A percentile compares a stretch with the other conserved stretches of the same genome.
Conservation (phyloP, 1,140 invertebrate genomes). For the Camponotus pennsylvanicus region DNA sequence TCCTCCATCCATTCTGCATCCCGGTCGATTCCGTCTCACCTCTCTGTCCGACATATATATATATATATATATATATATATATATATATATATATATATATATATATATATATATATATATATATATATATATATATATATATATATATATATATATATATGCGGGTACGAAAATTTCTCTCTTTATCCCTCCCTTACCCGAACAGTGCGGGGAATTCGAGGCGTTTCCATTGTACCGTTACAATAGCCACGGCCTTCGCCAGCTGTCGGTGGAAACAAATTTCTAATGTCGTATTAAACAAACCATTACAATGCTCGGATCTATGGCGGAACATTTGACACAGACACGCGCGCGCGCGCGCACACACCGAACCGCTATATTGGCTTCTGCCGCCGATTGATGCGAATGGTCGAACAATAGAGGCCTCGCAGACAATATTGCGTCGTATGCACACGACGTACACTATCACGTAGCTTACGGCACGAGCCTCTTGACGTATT, state of each 20-base stretch:
- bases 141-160: no score
- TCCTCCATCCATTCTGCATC: conserved; percentile 58
- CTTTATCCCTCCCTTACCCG: conserved; percentile 42
- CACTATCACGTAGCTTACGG: conserved; percentile 45
- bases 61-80: conserved; percentile 8
- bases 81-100: no score
- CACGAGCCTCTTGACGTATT: conserved; percentile 75
- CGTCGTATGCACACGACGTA: conserved; percentile 56
- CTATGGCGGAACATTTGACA: conserved; percentile 73
- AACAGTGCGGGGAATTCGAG: conserved; percentile 77
- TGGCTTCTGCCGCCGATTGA: conserved; percentile 70
- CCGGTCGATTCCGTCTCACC: conserved; percentile 41
- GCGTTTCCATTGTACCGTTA: conserved; percentile 75
- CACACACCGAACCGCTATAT: conserved; percentile 58
- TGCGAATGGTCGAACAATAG: conserved; percentile 71
- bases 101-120: not conserved
- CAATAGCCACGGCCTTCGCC: conserved; percentile 71
- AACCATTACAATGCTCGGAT: conserved; percentile 75
- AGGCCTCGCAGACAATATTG: conserved; percentile 63
- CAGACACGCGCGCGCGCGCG: conserved; percentile 37
- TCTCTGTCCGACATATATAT: conserved; percentile 37
- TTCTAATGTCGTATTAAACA: conserved; percentile 82
- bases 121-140: conserved; percentile 6
- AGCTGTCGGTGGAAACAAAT: conserved; percentile 83
- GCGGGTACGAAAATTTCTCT: conserved; percentile 61